phyloP scores from a whole-genome alignment of 2,113 vertebrate genomes.

The Columba livia region DNA sequence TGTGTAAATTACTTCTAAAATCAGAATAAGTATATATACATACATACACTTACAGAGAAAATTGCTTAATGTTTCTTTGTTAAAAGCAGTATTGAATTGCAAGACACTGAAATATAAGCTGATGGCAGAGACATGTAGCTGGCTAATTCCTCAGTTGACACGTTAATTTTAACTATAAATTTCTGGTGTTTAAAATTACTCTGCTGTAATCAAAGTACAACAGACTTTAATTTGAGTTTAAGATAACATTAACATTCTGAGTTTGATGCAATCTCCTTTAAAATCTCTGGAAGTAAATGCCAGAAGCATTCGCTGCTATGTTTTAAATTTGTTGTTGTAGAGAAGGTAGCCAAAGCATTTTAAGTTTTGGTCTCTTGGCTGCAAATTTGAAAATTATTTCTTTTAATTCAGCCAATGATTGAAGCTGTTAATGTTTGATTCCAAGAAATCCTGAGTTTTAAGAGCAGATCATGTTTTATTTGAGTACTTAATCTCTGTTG shows the following conservation, averaged over 20 bases:
- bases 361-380: slow-evolving; percentile 5
- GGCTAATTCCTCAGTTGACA: neutral
- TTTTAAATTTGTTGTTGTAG: neutral
- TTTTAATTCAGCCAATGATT: neutral
- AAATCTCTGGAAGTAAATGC: neutral
- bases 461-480: neutral
- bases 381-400: neutral
- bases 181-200: neutral
- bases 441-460: neutral
- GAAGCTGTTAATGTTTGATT: neutral
- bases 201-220: neutral
- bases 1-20: neutral
- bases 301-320: neutral
- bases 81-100: neutral
- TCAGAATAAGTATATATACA: neutral
- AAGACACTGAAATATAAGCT: neutral
- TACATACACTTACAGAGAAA: neutral
- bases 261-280: neutral
- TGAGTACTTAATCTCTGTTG: neutral
- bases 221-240: neutral
- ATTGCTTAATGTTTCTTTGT: neutral
- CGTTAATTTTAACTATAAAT: slow-evolving; percentile 42
- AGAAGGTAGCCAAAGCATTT: neutral
- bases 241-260: neutral
- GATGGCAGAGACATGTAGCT: neutral